A percentile compares a stretch with the other conserved stretches of the same genome.
Evolutionary conservation across 2,797 vertebrate genomes (phyloP).

Genomic region (Crypturellus tataupa): DNA sequence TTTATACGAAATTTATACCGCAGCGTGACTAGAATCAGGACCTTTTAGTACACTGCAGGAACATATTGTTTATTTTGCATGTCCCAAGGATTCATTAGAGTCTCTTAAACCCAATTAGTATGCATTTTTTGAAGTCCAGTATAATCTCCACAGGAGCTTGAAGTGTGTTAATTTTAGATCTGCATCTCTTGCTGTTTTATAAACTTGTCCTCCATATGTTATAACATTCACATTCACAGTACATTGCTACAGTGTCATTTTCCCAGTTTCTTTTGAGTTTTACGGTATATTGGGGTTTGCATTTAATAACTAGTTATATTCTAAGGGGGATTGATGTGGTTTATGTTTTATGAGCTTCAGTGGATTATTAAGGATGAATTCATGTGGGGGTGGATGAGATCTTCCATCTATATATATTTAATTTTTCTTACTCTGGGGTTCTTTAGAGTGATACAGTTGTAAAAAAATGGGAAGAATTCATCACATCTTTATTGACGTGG

Average conservation of each 20-base stretch:
- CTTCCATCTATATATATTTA: not conserved
- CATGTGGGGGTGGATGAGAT: slow-evolving; percentile 12
- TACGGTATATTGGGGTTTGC: slow-evolving; percentile 54
- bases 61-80: slow-evolving; percentile 6
- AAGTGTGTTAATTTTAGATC: slow-evolving; percentile 67
- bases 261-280: slow-evolving; percentile 63
- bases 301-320: slow-evolving; percentile 64
- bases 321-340: slow-evolving; percentile 51
- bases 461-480: slow-evolving; percentile 32
- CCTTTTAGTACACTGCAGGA: not conserved
- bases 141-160: slow-evolving; percentile 22
- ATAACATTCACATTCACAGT: slow-evolving; percentile 57
- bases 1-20: slow-evolving; percentile 4
- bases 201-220: slow-evolving; percentile 57
- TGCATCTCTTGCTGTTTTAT: slow-evolving; percentile 62
- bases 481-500: not conserved
- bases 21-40: not conserved
- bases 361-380: slow-evolving; percentile 67
- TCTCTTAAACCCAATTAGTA: slow-evolving; percentile 31
- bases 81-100: not conserved
- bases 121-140: slow-evolving; percentile 51
- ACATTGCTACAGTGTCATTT: slow-evolving; percentile 51
- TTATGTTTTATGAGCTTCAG: slow-evolving; percentile 69
- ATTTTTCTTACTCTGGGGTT: slow-evolving; percentile 8
- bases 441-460: not conserved